Evolutionary conservation across 2,888 invertebrate species (phyloP).

Genomic region (Scrobipalpa atriplicella): DNA sequence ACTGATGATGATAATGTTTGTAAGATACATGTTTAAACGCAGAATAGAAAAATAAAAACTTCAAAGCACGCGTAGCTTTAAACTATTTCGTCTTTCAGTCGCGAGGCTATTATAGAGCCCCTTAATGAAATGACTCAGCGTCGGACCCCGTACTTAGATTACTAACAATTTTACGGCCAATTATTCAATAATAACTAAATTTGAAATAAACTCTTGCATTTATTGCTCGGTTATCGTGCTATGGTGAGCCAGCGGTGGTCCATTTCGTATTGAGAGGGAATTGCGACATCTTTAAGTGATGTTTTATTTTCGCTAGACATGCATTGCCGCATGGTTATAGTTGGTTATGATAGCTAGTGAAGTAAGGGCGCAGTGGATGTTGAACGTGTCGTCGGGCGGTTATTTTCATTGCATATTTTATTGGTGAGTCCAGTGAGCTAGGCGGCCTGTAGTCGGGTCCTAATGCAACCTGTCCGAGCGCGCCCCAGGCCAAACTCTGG

Average conservation of each 20-base stretch:
- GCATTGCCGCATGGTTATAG: slow-evolving; percentile 31
- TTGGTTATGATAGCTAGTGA: slow-evolving; percentile 27
- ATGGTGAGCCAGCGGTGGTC: not conserved
- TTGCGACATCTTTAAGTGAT: not conserved
- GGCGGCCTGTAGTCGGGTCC: slow-evolving; percentile 45
- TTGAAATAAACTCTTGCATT: slow-evolving; percentile 53
- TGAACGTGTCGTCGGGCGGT: not conserved
- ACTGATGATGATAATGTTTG: not conserved
- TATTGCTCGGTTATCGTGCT: slow-evolving; percentile 48
- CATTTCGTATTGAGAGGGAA: not conserved
- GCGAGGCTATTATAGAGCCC: slow-evolving; percentile 7
- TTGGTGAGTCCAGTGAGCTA: slow-evolving; percentile 29
- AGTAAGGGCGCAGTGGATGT: not conserved
- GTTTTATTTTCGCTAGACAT: not conserved
- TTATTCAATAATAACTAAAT: slow-evolving; percentile 29
- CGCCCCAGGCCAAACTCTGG: slow-evolving; percentile 49
- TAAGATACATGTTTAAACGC: not conserved
- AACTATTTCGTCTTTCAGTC: not conserved
- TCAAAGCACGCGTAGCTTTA: not conserved
- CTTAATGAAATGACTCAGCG: slow-evolving; percentile 21
- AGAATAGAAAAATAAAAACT: not conserved
- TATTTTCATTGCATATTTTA: slow-evolving; percentile 30
- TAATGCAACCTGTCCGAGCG: slow-evolving; percentile 46
- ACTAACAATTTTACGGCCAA: slow-evolving; percentile 25
- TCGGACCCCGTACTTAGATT: slow-evolving; percentile 15